phyloP scores from a whole-genome alignment of 2,888 invertebrate genomes.

The Unio delphinus region DNA sequence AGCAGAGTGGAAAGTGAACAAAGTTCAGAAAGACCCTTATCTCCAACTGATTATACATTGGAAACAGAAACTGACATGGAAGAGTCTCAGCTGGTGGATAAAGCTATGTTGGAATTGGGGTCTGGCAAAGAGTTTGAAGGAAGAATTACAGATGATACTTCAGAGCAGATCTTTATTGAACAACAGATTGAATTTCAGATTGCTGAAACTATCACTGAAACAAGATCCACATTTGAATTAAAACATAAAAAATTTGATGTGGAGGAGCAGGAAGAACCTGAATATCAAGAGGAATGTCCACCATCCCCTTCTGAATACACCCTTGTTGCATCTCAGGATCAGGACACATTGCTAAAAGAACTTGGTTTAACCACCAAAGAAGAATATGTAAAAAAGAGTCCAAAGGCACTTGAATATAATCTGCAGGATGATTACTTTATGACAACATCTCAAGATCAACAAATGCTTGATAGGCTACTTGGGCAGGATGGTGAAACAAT shows the following conservation, averaged over 20 bases:
- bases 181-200: constrained; percentile 48
- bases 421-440: constrained; percentile 1
- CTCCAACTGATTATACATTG: constrained; percentile 62
- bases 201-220: constrained; percentile 7
- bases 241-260: constrained; percentile 3
- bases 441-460: background rate
- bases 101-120: constrained; percentile 21
- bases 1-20: constrained; percentile 22
- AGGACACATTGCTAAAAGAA: constrained; percentile 53
- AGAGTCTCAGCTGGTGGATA: constrained; percentile 32
- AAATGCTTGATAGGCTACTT: background rate
- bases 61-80: constrained; percentile 54
- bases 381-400: constrained; percentile 15
- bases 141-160: constrained; percentile 57
- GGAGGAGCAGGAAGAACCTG: constrained; percentile 26
- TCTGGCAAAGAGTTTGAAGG: constrained; percentile 51
- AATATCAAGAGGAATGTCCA: constrained; percentile 52
- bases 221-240: constrained; percentile 2
- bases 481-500: background rate
- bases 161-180: constrained; percentile 67
- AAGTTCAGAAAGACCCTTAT: constrained; percentile 53
- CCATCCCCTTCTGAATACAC: constrained; percentile 69
- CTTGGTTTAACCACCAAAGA: constrained; percentile 34
- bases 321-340: constrained; percentile 62
- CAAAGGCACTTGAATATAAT: constrained; percentile 8